Evolutionary conservation across 1,140 invertebrate genomes (phyloP).

Genomic region (Lepidostoma basale): DNA sequence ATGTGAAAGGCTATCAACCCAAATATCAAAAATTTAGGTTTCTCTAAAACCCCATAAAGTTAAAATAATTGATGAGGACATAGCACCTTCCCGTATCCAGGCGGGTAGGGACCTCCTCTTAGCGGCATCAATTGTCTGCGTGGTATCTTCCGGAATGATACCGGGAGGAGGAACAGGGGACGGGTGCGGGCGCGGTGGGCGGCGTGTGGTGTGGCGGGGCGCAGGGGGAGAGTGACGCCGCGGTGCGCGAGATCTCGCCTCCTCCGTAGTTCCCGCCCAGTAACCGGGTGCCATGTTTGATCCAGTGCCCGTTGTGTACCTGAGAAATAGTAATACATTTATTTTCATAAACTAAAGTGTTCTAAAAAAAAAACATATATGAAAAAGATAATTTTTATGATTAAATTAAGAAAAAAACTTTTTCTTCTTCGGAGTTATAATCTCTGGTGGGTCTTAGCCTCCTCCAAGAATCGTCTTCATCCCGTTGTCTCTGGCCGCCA

Average conservation of each 20-base stretch:
- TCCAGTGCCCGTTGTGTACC: too few relatives aligned
- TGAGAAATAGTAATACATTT: too few relatives aligned
- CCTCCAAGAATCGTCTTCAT: too few relatives aligned
- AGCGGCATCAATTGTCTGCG: slow-evolving; percentile 75
- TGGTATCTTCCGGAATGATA: slow-evolving; percentile 34
- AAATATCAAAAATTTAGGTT: slow-evolving; percentile 16
- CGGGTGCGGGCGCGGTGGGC: slow-evolving; percentile 17
- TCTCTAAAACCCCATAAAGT: too few relatives aligned
- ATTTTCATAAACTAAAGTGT: too few relatives aligned
- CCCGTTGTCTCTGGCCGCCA: too few relatives aligned
- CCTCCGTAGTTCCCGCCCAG: slow-evolving; percentile 41
- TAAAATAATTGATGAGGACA: background rate
- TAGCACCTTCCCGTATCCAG: slow-evolving; percentile 88
- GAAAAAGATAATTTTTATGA: too few relatives aligned
- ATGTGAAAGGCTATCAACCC: background rate
- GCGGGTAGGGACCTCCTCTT: slow-evolving; percentile 90
- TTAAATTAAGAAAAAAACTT: too few relatives aligned
- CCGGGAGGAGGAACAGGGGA: background rate
- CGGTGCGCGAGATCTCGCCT: background rate
- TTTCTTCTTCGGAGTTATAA: too few relatives aligned
- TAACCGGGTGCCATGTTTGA: slow-evolving; percentile 31
- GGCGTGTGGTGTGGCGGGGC: slow-evolving; percentile 6
- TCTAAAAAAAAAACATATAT: too few relatives aligned
- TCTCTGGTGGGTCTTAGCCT: too few relatives aligned
- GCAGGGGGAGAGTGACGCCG: background rate